Conservation (phyloP, 2,888 invertebrate species). For the Ellobium chinense region DNA sequence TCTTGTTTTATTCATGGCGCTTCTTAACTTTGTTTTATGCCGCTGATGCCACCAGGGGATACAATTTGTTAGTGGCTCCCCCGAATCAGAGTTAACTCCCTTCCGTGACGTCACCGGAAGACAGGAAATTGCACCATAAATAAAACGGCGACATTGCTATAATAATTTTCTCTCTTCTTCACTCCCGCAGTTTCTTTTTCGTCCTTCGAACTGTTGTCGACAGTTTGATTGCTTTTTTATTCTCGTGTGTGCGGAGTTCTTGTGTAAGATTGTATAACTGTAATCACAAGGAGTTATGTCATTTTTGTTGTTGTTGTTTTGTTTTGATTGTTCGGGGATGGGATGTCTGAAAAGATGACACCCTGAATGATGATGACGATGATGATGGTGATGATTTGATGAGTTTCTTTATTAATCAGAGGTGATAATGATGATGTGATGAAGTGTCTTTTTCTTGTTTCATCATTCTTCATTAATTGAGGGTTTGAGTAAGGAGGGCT, state of each 20-base stretch:
- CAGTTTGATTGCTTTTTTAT: slow-evolving; percentile 23
- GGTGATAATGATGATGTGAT: no score
- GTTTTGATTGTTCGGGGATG: no score
- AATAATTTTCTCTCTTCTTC: not conserved
- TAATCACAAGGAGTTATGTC: no score
- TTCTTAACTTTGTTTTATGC: slow-evolving; percentile 34
- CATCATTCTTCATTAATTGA: no score
- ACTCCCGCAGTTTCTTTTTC: not conserved
- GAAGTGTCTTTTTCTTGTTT: no score
- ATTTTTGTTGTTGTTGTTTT: no score
- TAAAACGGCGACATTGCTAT: slow-evolving; percentile 13
- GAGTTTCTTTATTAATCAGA: no score
- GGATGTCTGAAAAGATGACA: no score
- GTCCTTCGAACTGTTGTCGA: not conserved
- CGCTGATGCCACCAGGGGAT: slow-evolving; percentile 25
- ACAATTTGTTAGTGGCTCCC: slow-evolving; percentile 37
- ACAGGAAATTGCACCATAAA: slow-evolving; percentile 46
- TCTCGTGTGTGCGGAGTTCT: slow-evolving; percentile 11
- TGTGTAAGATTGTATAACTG: no score
- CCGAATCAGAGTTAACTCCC: slow-evolving; percentile 32
- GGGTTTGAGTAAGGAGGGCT: no score
- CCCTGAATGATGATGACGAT: no score
- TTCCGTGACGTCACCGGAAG: slow-evolving; percentile 38
- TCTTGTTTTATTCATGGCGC: slow-evolving; percentile 22
- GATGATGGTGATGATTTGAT: no score